Base-by-base conservation (phyloP, 1,140 invertebrate species). In the Drosophila serrata region DNA sequence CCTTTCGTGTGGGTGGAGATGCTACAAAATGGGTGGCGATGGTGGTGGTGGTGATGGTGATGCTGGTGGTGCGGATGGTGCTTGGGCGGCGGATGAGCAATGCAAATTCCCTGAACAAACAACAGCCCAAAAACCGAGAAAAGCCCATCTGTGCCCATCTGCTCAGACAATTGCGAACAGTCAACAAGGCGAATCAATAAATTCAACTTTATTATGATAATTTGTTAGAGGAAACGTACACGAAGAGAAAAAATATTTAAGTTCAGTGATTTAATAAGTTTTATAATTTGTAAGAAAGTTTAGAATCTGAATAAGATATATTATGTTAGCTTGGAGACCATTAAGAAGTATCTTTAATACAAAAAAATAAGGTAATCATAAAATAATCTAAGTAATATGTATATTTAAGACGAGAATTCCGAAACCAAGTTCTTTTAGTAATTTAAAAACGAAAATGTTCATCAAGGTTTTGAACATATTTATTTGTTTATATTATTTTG, bases 161-260 rank as follows among this genome's bases (percentile, higher is more conserved):
- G 82, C 68, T 62, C 58, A 39, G 59, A 62, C 82, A 79, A 86
- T 79, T 75, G 75, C 59, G 70, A 57, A 75, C 82, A 86, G 84
- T 88, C 84, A 87, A 87, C 76, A 87, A 72, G 79, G 79, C 80
- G 65, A 87, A 82, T 86, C 82, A 87, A 87, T 87, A 87, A 69
- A 78, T 70, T 67, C 57, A 46, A 69, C 70, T 79, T 79, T 86
- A 88, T 86, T 86, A 90, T 88, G 80, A 88, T 88, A 88, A 88
- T 88, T 88, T 88, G 53, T 60, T 19, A 63, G 19, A 59, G 15
- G 19, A 42, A 12, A 1, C n/a, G 19, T 31, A 31, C 37, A 63
- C 1, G 17, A 12, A 4, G 8, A 42, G n/a, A 33, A 48, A 48
- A 31, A 4, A 15, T 11, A 8, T 3, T 9, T 40, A 40, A 40